Conservation (phyloP, 2,113 vertebrate species). For the Myotis lucifugus region DNA sequence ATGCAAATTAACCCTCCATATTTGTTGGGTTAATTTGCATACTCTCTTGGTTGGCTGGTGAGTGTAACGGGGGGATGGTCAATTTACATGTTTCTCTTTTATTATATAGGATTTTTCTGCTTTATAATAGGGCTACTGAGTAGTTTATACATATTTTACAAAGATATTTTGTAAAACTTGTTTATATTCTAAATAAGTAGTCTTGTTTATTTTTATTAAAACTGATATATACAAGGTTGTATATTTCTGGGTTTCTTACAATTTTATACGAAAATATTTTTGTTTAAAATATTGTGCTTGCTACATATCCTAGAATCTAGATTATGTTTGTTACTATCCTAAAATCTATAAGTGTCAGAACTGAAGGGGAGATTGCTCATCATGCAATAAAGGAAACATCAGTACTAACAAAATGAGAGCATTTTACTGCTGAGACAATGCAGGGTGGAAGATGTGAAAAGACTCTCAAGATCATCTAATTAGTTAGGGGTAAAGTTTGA, state of each 20-base stretch:
- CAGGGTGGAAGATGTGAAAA: not conserved
- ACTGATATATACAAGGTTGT: not conserved
- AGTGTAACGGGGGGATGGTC: too few relatives aligned
- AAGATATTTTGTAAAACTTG: not conserved
- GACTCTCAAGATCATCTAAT: not conserved
- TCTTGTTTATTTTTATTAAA: not conserved
- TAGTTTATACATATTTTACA: not conserved
- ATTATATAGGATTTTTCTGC: not conserved
- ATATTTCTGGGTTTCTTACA: not conserved
- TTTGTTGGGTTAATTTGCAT: too few relatives aligned
- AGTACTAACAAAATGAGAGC: not conserved
- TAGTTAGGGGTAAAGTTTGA: not conserved
- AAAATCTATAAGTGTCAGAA: slow-evolving; percentile 14
- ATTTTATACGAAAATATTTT: not conserved
- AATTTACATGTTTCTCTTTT: too few relatives aligned
- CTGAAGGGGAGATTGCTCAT: not conserved
- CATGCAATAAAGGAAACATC: not conserved
- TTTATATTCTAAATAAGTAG: slow-evolving; percentile 10
- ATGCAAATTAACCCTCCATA: too few relatives aligned
- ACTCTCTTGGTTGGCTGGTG: too few relatives aligned
- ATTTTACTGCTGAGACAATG: not conserved
- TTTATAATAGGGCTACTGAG: not conserved
- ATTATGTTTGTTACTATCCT: not conserved
- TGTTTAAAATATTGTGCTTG: not conserved
- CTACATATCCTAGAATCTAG: not conserved